These are phyloP conservation scores for Eustalomyia histrio DNA, from an alignment of 2,888 invertebrate genomes.

Conservation along the genomic window DNA sequence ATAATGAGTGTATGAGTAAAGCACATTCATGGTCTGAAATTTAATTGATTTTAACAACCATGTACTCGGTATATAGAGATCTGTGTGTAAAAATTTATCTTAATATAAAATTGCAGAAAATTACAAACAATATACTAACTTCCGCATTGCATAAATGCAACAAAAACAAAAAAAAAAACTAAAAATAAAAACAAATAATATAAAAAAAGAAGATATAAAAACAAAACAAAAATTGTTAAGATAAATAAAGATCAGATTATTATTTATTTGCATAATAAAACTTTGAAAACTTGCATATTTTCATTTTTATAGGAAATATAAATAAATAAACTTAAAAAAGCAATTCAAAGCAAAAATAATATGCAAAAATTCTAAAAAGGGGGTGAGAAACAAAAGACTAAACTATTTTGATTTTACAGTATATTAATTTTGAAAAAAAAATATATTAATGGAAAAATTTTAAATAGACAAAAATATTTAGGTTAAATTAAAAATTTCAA, in stretches of 20 bases:
- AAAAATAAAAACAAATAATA: constrained; percentile 32
- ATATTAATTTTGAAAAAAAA: not conserved
- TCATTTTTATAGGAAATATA: not conserved
- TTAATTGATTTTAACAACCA: too few relatives aligned
- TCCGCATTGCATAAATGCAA: constrained; percentile 60
- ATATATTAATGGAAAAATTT: not conserved
- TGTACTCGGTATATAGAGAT: not conserved
- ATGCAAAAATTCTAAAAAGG: not conserved
- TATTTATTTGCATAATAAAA: constrained; percentile 2
- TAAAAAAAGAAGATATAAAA: constrained; percentile 19
- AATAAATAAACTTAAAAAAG: constrained; percentile 7
- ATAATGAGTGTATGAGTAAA: too few relatives aligned
- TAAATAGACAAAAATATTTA: not conserved
- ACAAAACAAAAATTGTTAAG: not conserved
- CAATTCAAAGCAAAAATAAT: not conserved
- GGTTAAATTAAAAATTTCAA: not conserved
- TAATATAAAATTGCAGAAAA: constrained; percentile 25
- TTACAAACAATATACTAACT: constrained; percentile 55
- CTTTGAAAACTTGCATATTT: constrained; percentile 4
- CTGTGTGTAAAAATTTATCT: constrained; percentile 18
- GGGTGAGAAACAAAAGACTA: not conserved
- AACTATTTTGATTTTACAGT: not conserved
- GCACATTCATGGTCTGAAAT: too few relatives aligned
- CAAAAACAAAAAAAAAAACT: constrained; percentile 10
- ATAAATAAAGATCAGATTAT: constrained; percentile 5